Percentiles rank a stretch among this genome's conserved stretches.
These are phyloP conservation scores for Eupeodes latifasciatus DNA, from an alignment of 2,888 invertebrate genomes.

Conservation along the genomic window DNA sequence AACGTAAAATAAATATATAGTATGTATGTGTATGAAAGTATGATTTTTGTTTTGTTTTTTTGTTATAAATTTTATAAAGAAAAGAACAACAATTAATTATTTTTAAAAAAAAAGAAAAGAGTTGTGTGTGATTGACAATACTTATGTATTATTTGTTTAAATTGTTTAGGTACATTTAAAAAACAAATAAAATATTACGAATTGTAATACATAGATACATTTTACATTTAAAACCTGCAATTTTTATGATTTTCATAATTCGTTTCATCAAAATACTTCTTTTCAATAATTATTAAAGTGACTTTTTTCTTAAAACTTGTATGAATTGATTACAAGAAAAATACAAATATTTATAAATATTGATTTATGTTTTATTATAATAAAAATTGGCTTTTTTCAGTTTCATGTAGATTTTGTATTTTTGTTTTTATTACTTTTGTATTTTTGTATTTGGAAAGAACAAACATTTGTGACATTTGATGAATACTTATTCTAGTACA, in stretches of 20 bases:
- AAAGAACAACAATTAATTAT: slow-evolving; percentile 24
- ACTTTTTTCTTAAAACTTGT: slow-evolving; percentile 43
- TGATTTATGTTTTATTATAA: slow-evolving; percentile 43
- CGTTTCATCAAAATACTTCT: slow-evolving; percentile 46
- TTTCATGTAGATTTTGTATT: slow-evolving; percentile 40
- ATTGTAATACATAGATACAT: slow-evolving; percentile 9
- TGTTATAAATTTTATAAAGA: slow-evolving; percentile 28
- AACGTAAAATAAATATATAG: slow-evolving; percentile 61
- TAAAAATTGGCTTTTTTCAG: slow-evolving; percentile 73
- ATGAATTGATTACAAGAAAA: slow-evolving; percentile 38
- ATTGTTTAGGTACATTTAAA: slow-evolving; percentile 49
- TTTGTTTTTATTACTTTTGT: slow-evolving; percentile 23
- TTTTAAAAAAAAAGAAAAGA: not conserved
- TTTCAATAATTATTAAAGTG: slow-evolving; percentile 32
- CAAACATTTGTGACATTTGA: slow-evolving; percentile 69
- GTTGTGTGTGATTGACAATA: slow-evolving; percentile 64
- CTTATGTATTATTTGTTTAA: slow-evolving; percentile 31
- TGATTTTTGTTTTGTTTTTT: slow-evolving; percentile 20
- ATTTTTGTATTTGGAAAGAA: slow-evolving; percentile 61
- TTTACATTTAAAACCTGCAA: not conserved
- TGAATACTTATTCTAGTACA: slow-evolving; percentile 67
- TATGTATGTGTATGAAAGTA: not conserved
- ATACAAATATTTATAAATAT: slow-evolving; percentile 60
- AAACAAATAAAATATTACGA: slow-evolving; percentile 55
- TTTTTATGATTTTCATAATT: slow-evolving; percentile 21